Evolutionary conservation across 2,797 vertebrate genomes (phyloP).

Genomic region (Protosalanx chinensis): DNA sequence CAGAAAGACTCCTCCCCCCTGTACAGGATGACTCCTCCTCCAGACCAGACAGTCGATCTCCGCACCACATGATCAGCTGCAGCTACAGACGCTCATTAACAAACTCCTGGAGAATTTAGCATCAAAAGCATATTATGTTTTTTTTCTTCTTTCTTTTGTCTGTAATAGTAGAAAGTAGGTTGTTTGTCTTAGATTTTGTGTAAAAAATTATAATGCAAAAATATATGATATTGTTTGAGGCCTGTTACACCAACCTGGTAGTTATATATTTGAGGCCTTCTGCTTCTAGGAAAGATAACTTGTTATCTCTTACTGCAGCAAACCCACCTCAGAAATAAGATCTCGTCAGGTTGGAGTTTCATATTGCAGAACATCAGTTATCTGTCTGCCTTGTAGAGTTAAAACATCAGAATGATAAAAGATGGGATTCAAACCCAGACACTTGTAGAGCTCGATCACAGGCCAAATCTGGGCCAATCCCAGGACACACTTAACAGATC

Average conservation of each 20-base stretch:
- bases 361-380: no score
- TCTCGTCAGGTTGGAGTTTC: no score
- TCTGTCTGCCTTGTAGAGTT: neutral
- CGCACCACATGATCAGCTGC: constrained; percentile 28
- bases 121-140: constrained; percentile 46
- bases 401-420: neutral
- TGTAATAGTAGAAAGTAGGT: constrained; percentile 43
- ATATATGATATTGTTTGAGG: constrained; percentile 32
- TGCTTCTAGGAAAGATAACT: no score
- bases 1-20: no score
- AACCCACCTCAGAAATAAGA: no score
- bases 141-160: constrained; percentile 35
- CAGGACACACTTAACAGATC: no score
- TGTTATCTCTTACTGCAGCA: no score
- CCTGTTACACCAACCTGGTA: constrained; percentile 17
- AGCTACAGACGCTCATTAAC: constrained; percentile 15
- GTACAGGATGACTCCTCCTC: neutral
- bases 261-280: constrained; percentile 19
- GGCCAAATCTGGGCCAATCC: no score
- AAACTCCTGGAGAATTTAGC: constrained; percentile 35
- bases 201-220: constrained; percentile 6
- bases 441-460: no score
- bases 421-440: neutral
- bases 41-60: constrained; percentile 17
- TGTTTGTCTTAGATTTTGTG: constrained; percentile 39